Percentiles rank a stretch among this genome's conserved stretches.
These are phyloP conservation scores for Drosophila lacertosa DNA, from an alignment of 1,140 invertebrate genomes.

Conservation along the genomic window DNA sequence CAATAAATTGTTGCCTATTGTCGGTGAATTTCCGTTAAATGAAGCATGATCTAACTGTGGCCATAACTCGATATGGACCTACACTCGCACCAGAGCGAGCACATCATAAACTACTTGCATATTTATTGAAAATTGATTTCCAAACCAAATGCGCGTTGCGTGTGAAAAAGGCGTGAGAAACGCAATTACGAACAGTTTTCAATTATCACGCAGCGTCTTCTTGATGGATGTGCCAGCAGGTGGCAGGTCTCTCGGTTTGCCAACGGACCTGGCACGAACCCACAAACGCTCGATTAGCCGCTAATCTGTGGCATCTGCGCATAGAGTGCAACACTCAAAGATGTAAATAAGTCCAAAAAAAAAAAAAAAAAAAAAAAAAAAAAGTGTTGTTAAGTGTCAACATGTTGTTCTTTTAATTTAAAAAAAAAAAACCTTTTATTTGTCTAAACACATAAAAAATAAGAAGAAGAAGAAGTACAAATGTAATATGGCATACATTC, in stretches of 20 bases:
- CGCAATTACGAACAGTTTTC: slow-evolving; percentile 52
- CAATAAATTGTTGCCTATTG: slow-evolving; percentile 28
- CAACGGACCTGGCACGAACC: background rate
- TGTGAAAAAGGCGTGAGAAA: slow-evolving; percentile 68
- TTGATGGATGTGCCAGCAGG: slow-evolving; percentile 32
- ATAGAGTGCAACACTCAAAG: too few species aligned
- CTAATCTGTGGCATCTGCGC: background rate
- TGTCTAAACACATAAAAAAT: too few species aligned
- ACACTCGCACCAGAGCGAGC: slow-evolving; percentile 35
- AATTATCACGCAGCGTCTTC: slow-evolving; percentile 17
- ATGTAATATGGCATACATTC: too few species aligned
- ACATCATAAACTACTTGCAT: slow-evolving; percentile 28
- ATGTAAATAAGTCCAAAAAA: too few species aligned
- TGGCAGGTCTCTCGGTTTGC: slow-evolving; percentile 18
- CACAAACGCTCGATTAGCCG: background rate
- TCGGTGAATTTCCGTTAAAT: slow-evolving; percentile 29
- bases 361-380: too few species aligned
- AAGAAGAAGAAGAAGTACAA: too few species aligned
- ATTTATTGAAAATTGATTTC: slow-evolving; percentile 53
- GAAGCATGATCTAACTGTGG: slow-evolving; percentile 36
- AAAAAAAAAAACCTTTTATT: too few species aligned
- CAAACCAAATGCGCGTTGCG: slow-evolving; percentile 48
- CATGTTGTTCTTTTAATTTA: too few species aligned
- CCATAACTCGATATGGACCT: background rate
- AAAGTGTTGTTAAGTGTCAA: too few species aligned